Conservation (phyloP, 2,888 invertebrate genomes). For the Nomada ferruginata region DNA sequence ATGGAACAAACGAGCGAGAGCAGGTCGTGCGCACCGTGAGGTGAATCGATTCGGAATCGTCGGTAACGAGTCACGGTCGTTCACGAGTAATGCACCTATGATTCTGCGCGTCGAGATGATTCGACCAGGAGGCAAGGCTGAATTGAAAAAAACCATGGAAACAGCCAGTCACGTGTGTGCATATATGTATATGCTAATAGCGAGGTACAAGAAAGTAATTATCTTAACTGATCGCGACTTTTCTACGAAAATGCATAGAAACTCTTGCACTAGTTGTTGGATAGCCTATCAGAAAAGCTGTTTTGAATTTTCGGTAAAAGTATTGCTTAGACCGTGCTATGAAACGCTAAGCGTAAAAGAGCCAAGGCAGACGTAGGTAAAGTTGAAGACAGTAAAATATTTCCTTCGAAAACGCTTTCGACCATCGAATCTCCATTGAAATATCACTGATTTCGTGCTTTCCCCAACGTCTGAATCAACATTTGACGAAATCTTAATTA, state of each 20-base stretch:
- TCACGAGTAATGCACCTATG: slow-evolving; percentile 9
- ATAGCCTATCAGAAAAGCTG: no score
- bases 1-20: slow-evolving; percentile 3
- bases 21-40: slow-evolving; percentile 32
- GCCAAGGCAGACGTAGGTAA: no score
- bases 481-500: no score
- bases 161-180: not conserved
- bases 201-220: not conserved
- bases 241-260: not conserved
- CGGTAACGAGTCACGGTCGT: slow-evolving; percentile 28
- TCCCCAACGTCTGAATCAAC: no score
- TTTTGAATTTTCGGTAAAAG: no score
- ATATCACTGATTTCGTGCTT: no score
- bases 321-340: no score
- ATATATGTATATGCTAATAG: not conserved
- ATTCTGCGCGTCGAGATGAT: not conserved
- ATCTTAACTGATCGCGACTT: not conserved
- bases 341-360: no score
- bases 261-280: not conserved
- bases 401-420: no score
- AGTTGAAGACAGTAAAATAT: no score
- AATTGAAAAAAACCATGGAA: not conserved
- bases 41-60: slow-evolving; percentile 28
- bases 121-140: slow-evolving; percentile 1
- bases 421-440: no score